These are phyloP conservation scores for Brienomyrus longianalis DNA, from an alignment of 2,113 vertebrate genomes.

Conservation along the genomic window DNA sequence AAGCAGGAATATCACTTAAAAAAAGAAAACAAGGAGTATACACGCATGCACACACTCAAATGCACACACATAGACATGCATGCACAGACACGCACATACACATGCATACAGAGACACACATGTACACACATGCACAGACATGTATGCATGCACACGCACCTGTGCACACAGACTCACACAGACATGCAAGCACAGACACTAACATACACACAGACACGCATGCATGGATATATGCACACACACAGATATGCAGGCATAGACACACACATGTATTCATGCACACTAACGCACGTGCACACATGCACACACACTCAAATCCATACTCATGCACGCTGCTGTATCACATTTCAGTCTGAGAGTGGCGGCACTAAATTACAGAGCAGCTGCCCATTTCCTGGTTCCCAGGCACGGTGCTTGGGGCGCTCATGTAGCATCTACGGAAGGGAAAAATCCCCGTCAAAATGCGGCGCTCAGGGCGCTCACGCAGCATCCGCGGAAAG, in stretches of 20 bases:
- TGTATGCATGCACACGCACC: no score
- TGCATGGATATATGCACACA: neutral
- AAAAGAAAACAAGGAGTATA: neutral
- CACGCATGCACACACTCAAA: neutral
- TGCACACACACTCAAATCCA: neutral
- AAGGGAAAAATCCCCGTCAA: neutral
- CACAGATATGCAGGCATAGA: neutral
- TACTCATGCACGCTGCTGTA: constrained; percentile 6
- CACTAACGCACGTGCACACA: neutral
- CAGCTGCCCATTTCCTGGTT: constrained; percentile 16
- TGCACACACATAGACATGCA: neutral
- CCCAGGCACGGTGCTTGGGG: neutral
- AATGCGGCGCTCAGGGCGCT: neutral
- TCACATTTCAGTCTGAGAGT: constrained; percentile 20
- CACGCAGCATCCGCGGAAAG: neutral
- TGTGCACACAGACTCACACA: no score
- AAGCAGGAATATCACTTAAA: constrained; percentile 21
- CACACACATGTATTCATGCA: neutral
- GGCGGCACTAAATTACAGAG: constrained; percentile 19
- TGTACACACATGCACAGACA: neutral
- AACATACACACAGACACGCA: no score
- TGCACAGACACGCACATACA: neutral
- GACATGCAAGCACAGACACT: no score
- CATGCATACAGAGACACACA: neutral
- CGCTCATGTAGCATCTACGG: neutral